Evolutionary conservation across 2,797 vertebrate genomes (phyloP).

Genomic region (Malacoraja senta): DNA sequence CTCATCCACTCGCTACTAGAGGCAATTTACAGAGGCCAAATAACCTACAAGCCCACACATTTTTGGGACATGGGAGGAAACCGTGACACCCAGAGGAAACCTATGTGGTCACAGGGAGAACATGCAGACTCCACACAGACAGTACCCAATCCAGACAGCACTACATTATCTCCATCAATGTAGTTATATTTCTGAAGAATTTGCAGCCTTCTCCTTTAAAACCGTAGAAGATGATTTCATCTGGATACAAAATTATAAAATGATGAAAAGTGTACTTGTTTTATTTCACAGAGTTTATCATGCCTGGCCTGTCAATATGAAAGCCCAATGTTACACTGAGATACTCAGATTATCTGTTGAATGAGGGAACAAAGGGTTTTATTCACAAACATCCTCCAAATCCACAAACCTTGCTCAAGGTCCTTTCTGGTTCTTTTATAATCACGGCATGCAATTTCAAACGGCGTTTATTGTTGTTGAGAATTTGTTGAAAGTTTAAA

Average conservation of each 20-base stretch:
- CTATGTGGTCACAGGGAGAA: too few species aligned
- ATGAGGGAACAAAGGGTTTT: constrained; percentile 17
- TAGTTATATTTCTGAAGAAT: not conserved
- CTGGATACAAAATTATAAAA: constrained; percentile 26
- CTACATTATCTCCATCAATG: not conserved
- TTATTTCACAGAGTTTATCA: not conserved
- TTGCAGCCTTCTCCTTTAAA: not conserved
- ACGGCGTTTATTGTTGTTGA: not conserved
- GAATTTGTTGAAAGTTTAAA: constrained; percentile 12
- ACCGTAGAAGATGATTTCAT: not conserved
- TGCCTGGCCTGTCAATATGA: not conserved
- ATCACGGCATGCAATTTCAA: not conserved
- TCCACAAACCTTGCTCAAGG: constrained; percentile 20
- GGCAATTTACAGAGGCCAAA: too few species aligned
- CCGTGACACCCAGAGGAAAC: too few species aligned
- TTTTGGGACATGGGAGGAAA: too few species aligned
- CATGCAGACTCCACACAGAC: too few species aligned
- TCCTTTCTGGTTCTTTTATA: constrained; percentile 13
- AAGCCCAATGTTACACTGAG: constrained; percentile 1
- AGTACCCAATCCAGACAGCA: too few species aligned
- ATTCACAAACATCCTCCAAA: constrained; percentile 16
- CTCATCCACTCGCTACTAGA: too few species aligned
- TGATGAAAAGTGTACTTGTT: not conserved
- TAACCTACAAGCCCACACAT: too few species aligned
- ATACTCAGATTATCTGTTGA: not conserved